A percentile compares a stretch with the other conserved stretches of the same genome.
These are phyloP conservation scores for Chirona hameri DNA, from an alignment of 2,888 invertebrate species.

Conservation along the genomic window DNA sequence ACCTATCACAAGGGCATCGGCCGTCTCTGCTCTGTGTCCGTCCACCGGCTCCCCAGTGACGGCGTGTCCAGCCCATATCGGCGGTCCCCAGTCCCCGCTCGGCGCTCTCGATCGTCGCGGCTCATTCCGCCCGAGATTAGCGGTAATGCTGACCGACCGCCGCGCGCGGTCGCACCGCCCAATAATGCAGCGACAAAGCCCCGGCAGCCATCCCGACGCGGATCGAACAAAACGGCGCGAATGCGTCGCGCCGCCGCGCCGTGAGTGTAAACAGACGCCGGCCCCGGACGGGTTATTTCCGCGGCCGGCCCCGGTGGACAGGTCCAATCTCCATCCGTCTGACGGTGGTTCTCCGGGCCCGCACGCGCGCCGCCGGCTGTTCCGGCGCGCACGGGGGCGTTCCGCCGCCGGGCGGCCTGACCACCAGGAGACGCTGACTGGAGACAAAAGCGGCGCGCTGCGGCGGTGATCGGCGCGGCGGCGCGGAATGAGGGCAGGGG, in stretches of 20 bases:
- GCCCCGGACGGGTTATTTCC: background rate
- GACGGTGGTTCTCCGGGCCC: background rate
- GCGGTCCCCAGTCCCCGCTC: too few relatives aligned
- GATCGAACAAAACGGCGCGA: conserved; percentile 9
- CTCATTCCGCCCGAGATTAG: conserved; percentile 3
- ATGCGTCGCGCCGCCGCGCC: background rate
- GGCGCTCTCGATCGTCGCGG: background rate
- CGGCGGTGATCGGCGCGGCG: background rate
- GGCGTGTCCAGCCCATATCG: too few relatives aligned
- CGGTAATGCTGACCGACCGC: background rate
- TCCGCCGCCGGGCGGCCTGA: background rate
- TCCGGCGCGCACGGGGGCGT: too few relatives aligned
- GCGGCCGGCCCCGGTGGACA: background rate
- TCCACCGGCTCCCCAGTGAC: too few relatives aligned
- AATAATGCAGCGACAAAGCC: background rate
- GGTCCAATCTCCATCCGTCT: conserved; percentile 27
- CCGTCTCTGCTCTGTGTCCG: too few relatives aligned
- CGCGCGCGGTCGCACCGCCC: background rate
- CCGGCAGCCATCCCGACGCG: background rate
- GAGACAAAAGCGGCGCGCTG: background rate
- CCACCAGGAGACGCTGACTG: too few relatives aligned
- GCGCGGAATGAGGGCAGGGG: background rate
- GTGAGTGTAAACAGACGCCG: background rate
- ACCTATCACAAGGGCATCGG: too few relatives aligned
- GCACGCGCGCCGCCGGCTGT: too few relatives aligned